phyloP scores from a whole-genome alignment of 1,140 invertebrate genomes.

The Atta texana region DNA sequence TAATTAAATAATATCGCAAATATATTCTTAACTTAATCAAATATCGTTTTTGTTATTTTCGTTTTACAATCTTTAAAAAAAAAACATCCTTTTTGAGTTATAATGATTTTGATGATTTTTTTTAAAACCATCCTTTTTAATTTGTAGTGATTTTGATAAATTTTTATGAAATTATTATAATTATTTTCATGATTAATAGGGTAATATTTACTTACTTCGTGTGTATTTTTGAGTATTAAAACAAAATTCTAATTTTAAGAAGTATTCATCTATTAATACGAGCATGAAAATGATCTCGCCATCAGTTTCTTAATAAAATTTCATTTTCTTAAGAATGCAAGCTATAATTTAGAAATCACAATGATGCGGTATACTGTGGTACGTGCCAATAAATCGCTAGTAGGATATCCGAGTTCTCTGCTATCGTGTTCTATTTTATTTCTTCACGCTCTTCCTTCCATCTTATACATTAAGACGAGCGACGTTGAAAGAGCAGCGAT shows the following conservation, averaged over 20 bases:
- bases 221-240: neutral
- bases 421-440: constrained; percentile 46
- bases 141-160: too few relatives aligned
- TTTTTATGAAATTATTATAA: too few relatives aligned
- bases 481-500: constrained; percentile 9
- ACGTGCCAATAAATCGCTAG: constrained; percentile 20
- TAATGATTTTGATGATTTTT: too few relatives aligned
- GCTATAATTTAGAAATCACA: constrained; percentile 17
- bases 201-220: too few relatives aligned
- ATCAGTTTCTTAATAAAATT: constrained; percentile 26
- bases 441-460: neutral
- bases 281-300: neutral
- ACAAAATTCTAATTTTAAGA: neutral
- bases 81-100: too few relatives aligned
- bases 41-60: too few relatives aligned
- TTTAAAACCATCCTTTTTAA: too few relatives aligned
- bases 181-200: too few relatives aligned
- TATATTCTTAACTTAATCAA: too few relatives aligned
- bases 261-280: constrained; percentile 3
- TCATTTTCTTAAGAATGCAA: neutral
- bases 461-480: constrained; percentile 32
- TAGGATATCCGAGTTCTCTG: constrained; percentile 18
- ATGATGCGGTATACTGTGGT: constrained; percentile 27
- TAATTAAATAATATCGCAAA: too few relatives aligned
- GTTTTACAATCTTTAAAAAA: too few relatives aligned